These are phyloP conservation scores for Platypus cylindrus DNA, from an alignment of 2,888 invertebrate genomes.

Conservation along the genomic window DNA sequence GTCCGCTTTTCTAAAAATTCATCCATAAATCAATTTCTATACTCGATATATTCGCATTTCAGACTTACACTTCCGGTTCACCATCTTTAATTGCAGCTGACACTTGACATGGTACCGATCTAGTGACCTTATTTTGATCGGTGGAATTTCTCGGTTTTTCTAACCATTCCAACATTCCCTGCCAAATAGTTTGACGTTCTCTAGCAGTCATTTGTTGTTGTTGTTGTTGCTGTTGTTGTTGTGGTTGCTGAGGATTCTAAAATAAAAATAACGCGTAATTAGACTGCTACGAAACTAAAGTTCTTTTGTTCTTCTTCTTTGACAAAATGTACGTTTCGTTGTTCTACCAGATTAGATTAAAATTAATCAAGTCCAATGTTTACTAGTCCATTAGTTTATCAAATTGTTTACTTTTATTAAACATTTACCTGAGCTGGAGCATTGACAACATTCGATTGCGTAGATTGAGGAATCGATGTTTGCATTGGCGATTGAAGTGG, in stretches of 20 bases:
- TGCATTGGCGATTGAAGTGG: constrained; percentile 20
- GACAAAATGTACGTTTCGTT: too few species aligned
- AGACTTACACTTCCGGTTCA: constrained; percentile 64
- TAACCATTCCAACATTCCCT: constrained; percentile 81
- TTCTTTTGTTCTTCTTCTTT: too few species aligned
- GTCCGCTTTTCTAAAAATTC: constrained; percentile 57
- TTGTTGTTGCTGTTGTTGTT: constrained; percentile 19
- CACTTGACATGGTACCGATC: constrained; percentile 68
- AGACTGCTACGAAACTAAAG: too few species aligned
- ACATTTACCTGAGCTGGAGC: constrained; percentile 28
- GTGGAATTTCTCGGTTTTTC: constrained; percentile 72
- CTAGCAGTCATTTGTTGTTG: constrained; percentile 34
- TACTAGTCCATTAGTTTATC: too few species aligned
- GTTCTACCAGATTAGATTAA: too few species aligned
- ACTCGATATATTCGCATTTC: background rate
- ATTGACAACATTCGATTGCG: constrained; percentile 25
- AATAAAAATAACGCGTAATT: constrained; percentile 11
- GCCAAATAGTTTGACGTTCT: constrained; percentile 46
- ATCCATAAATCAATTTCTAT: background rate
- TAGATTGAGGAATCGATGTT: constrained; percentile 24
- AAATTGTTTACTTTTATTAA: background rate
- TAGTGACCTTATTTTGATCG: constrained; percentile 62
- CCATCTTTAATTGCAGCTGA: constrained; percentile 62
- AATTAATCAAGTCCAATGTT: too few species aligned
- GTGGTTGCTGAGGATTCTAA: constrained; percentile 18